Evolutionary conservation across 2,888 invertebrate genomes (phyloP).

Genomic region (Harpalus rubripes): DNA sequence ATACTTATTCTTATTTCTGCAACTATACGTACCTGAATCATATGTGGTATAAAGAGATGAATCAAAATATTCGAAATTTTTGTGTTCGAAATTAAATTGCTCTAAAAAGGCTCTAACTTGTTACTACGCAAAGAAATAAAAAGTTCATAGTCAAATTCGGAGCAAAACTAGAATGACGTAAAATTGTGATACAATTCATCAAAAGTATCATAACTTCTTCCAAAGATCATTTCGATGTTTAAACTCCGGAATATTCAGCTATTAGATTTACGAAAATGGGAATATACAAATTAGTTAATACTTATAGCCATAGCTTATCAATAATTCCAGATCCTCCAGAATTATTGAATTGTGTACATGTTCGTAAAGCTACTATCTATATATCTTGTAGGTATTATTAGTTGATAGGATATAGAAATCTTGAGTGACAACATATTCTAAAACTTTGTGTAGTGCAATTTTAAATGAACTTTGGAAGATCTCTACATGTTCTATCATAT

Average conservation of each 20-base stretch:
- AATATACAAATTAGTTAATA: too few relatives aligned
- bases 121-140: constrained; percentile 52
- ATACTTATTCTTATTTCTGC: neutral
- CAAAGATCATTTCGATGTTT: neutral
- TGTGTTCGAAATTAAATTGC: neutral
- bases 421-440: neutral
- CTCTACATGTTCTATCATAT: neutral
- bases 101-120: constrained; percentile 48
- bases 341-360: too few relatives aligned
- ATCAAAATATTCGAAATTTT: constrained; percentile 28
- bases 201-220: constrained; percentile 16
- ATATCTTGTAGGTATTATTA: neutral
- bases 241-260: neutral
- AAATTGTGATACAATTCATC: constrained; percentile 34
- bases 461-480: constrained; percentile 6
- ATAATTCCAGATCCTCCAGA: too few relatives aligned
- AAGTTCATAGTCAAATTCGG: constrained; percentile 1
- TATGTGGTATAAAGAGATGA: constrained; percentile 5
- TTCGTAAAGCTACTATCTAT: too few relatives aligned
- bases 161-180: constrained; percentile 22
- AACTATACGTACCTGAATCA: constrained; percentile 44
- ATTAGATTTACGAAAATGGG: too few relatives aligned
- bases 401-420: neutral
- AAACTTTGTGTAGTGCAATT: neutral
- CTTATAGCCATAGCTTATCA: too few relatives aligned